Base-by-base conservation (phyloP, 2,113 vertebrate genomes). In the Microtus ochrogaster region DNA sequence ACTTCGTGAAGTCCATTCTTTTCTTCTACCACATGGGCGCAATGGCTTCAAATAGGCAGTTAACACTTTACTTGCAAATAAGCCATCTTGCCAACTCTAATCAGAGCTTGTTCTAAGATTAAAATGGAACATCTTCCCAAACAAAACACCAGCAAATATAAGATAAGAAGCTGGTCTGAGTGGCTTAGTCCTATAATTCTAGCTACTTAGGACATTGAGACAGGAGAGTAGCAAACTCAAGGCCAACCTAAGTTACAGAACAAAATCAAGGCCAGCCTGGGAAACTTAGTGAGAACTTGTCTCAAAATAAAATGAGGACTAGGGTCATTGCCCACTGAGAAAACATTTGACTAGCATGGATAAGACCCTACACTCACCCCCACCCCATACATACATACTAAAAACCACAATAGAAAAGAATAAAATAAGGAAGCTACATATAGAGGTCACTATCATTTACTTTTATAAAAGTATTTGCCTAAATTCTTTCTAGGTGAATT, bases 51-150 rank as follows among this genome's bases (percentile, higher is more conserved):
- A 63, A 17, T 39, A 44, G 58, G n/a, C 9, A 41, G 79, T 33
- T 39, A 85, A 36, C 16, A 47, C 28, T 47, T 68, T 36, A 36
- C 16, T 47, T 24, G 16, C 10, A 4, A 85, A 36, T 44, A 85
- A 85, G 28, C 28, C 39, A 68, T 68, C 30, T 68, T 85, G 17
- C 30, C 41, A 66, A 13, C 41, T 47, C 66, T 72, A 72, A 55
- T 21, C 7, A 88, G 47, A 74, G 36, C 70, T 94, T 89, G 19
- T 94, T 90, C n/a, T 87, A 94, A 93, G 63, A 55, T 92, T 93
- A 76, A 92, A 93, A 81, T 17, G n/a, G 19, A 66, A 28, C 21
- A n/a, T 89, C 91, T 95, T 22, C 36, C 49, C n/a, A 89, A 83
- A 52, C 66, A 92, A 96, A 78, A 10, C 21, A 44, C 16, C 17